These are phyloP conservation scores for Drosophila subobscura DNA, from an alignment of 1,140 invertebrate genomes.

Conservation along the genomic window DNA sequence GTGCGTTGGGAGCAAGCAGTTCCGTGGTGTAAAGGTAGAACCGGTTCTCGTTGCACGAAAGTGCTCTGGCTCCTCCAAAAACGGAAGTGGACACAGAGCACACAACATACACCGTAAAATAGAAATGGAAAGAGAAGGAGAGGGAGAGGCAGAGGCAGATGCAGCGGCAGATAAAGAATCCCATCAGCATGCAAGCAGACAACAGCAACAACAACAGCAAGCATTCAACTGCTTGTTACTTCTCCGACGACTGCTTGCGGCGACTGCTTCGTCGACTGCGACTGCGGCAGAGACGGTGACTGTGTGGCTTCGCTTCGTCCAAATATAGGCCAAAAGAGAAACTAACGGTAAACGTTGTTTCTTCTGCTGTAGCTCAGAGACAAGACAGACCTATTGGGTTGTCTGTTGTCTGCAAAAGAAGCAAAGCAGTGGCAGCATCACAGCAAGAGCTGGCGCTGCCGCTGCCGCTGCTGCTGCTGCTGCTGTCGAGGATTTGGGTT, in stretches of 20 bases:
- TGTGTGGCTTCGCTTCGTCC: conserved; percentile 50
- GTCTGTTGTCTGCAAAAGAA: conserved; percentile 25
- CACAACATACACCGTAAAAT: neutral
- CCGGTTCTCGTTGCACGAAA: conserved; percentile 65
- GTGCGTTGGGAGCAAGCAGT: conserved; percentile 38
- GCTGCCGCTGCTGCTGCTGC: neutral
- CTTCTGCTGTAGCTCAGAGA: conserved; percentile 21
- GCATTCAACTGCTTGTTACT: conserved; percentile 7
- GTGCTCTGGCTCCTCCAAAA: conserved; percentile 50
- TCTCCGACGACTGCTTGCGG: conserved; percentile 16
- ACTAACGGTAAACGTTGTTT: conserved; percentile 77
- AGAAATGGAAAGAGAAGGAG: conserved; percentile 19
- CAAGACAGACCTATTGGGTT: conserved; percentile 37
- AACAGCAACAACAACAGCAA: conserved; percentile 13
- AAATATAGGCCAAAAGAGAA: conserved; percentile 83
- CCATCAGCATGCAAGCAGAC: conserved; percentile 43
- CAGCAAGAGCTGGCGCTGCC: neutral
- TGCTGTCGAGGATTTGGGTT: conserved; percentile 69
- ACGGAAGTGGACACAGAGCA: conserved; percentile 55
- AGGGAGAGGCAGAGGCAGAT: conserved; percentile 8
- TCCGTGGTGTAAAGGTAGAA: conserved; percentile 51
- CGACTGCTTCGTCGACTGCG: conserved; percentile 21
- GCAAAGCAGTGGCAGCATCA: neutral
- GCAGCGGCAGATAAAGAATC: conserved; percentile 51
- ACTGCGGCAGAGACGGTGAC: conserved; percentile 12